Evolutionary conservation across 2,888 invertebrate genomes (phyloP), one percentile per base, ranked within the genome.

Genomic region (Plagodis pulveraria): DNA sequence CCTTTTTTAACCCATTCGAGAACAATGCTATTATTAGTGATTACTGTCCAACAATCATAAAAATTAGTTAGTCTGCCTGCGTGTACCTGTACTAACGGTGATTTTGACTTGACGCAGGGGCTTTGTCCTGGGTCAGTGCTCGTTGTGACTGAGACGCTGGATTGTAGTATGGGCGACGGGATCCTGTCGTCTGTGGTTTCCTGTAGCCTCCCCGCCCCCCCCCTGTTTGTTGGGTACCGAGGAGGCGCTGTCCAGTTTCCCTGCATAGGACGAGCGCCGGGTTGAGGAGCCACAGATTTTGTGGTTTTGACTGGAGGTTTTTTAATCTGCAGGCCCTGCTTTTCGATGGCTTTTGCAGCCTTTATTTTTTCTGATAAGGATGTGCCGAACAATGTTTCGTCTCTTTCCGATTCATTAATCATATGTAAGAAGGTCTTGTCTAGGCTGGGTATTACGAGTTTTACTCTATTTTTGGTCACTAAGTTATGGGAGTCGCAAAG

Each of bases 31-130:
- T 59, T 59, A 38, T 38, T 35, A 0, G 62, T 58, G 9, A 66
- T 48, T 2, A 43, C 7, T 35, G 45, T 38, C 62, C 67, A 67
- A 40, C 58, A 59, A 11, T 61, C 12, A 40, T 60, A 65, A 51
- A 48, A 67, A 48, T 50, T 38, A 6, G 34, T n/a, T 41, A 65
- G 40, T 34, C 65, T 47, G n/a, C 62, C 67, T 8, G 63, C 63
- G 42, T 67, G 38, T 65, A 67, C 67, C 69, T 61, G 45, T 42
- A 36, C 52, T 58, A 58, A 6, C 52, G 55, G 5, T 41, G 50
- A 34, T 34, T n/a, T 32, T 22, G 22, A 22, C 8, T n/a, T n/a
- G n/a, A n/a, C n/a, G n/a, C n/a, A n/a, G n/a, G n/a, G n/a, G n/a
- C n/a, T n/a, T n/a, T n/a, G n/a, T n/a, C n/a, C n/a, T n/a, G n/a